Evolutionary conservation across 2,888 invertebrate species (phyloP), one percentile per base, ranked within the genome.

Genomic region (Hedychridium roseum): DNA sequence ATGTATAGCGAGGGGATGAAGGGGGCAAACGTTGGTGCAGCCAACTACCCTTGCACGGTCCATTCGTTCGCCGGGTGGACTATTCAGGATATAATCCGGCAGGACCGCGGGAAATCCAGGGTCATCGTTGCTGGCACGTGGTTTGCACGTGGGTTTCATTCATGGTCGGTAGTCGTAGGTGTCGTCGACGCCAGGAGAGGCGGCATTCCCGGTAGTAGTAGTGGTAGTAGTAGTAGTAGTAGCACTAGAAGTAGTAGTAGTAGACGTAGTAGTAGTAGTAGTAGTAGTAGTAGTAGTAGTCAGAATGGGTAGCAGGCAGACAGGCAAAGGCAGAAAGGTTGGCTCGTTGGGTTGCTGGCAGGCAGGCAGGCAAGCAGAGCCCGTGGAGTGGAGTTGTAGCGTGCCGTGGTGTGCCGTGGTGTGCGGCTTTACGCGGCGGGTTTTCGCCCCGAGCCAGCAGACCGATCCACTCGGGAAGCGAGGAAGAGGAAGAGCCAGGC

Each of bases 131-230:
- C 51, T 50, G 52, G 56, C 71, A 70, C 70, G 66, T 71, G 69
- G 61, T 55, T 52, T 46, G 54, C 73, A 70, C 73, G 73, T 73
- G 73, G 66, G 47, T 60, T 70, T 64, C 71, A 71, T 73, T 73
- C 73, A 73, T 67, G 67, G 65, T 61, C 48, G 56, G 37, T 56
- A 44, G 57, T 45, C 26, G 38, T 30, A 40, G 41, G 30, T n/a
- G n/a, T 15, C 15, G 48, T 34, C 44, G 28, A 34, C 4, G 15
- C 20, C 36, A 21, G 7, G 7, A 16, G 21, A 6, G 23, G 14
- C 14, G 23, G 20, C 14, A 7, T 3, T 37, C 12, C 4, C 4
- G 6, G 20, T 26, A 35, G 18, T 44, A 17, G 32, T 27, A n/a
- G 38, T 37, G 53, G 44, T 57, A 41, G 42, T 43, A 43, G 41